A percentile compares a stretch with the other conserved stretches of the same genome.
Conservation (phyloP, 1,140 invertebrate genomes). For the Drosophila nannoptera region DNA sequence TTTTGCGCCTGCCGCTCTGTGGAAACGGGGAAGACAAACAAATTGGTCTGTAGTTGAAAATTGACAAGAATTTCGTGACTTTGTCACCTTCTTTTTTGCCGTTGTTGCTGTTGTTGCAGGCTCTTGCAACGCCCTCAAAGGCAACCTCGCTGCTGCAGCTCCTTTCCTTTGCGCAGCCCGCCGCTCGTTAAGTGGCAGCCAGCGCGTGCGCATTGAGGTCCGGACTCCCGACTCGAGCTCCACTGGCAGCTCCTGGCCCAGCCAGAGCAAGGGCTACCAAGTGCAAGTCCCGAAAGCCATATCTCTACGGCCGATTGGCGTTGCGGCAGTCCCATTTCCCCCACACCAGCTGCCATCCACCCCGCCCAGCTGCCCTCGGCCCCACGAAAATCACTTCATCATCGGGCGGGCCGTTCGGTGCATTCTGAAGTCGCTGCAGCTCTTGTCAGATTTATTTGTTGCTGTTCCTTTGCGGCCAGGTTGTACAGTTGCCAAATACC, state of each 20-base stretch:
- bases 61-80: slow-evolving; percentile 80
- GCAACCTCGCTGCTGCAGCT: slow-evolving; percentile 47
- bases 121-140: slow-evolving; percentile 71
- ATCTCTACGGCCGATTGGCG: slow-evolving; percentile 38
- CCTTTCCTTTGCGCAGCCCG: slow-evolving; percentile 50
- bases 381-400: slow-evolving; percentile 68
- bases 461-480: slow-evolving; percentile 35
- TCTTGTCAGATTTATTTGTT: slow-evolving; percentile 75
- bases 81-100: slow-evolving; percentile 78
- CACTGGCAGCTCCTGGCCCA: slow-evolving; percentile 13
- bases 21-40: slow-evolving; percentile 72
- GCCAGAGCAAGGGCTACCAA: slow-evolving; percentile 15
- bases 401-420: slow-evolving; percentile 44
- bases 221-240: slow-evolving; percentile 2
- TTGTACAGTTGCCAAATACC: slow-evolving; percentile 22
- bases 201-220: slow-evolving; percentile 73
- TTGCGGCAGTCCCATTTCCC: slow-evolving; percentile 17
- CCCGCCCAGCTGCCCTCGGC: not conserved
- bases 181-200: slow-evolving; percentile 73
- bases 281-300: slow-evolving; percentile 27
- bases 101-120: slow-evolving; percentile 43
- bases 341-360: not conserved
- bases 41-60: slow-evolving; percentile 79
- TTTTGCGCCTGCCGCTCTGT: slow-evolving; percentile 40
- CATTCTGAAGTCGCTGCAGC: slow-evolving; percentile 65